Evolutionary conservation across 2,797 vertebrate genomes (phyloP), one percentile per base, ranked within the genome.

Genomic region (Hybognathus amarus): DNA sequence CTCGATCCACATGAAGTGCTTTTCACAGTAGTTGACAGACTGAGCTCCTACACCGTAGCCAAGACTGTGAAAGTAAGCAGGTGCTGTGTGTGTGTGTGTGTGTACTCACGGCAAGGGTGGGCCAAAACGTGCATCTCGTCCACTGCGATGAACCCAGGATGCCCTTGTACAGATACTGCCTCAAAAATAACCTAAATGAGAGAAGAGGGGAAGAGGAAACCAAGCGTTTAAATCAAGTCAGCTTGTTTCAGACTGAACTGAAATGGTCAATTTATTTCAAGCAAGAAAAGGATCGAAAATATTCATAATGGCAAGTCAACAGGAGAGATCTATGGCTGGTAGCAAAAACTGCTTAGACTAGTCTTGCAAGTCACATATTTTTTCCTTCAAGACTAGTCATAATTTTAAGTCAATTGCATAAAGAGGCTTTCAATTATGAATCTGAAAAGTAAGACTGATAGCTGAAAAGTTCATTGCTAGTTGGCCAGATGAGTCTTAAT

Each of bases 51-150:
- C 1, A 0, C 22, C 30, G 50, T 81, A 22, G 52, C 0, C 59
- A 52, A 18, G 10, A 81, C 80, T 88, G 83, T 77, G 86, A 70
- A 56, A 74, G 86, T 27, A 67, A 86, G 63, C 63, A 76, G 45
- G 27, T 36, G 1, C 24, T 67, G n/a, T n/a, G 20, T 71, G 18
- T 80, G 61, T 61, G 59, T 64, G 59, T 68, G 75, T 82, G 69
- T 76, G n/a, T 47, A 91, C 98, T 97, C 94, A 99, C 98, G 96
- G 93, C 97, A 99, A 3, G 98, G 97, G 90, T 98, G 98, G 88
- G 98, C 97, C 67, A 99, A 94, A 67, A 99, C 98, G 87, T 97
- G 94, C 86, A 99, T 96, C 93, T 99, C 98, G 88, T 98, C 97
- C 89, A 99, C 94, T 17, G 97, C 97, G 36, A 99, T 98, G 95